phyloP scores from a whole-genome alignment of 2,888 invertebrate species.

The Drosophila formosana region DNA sequence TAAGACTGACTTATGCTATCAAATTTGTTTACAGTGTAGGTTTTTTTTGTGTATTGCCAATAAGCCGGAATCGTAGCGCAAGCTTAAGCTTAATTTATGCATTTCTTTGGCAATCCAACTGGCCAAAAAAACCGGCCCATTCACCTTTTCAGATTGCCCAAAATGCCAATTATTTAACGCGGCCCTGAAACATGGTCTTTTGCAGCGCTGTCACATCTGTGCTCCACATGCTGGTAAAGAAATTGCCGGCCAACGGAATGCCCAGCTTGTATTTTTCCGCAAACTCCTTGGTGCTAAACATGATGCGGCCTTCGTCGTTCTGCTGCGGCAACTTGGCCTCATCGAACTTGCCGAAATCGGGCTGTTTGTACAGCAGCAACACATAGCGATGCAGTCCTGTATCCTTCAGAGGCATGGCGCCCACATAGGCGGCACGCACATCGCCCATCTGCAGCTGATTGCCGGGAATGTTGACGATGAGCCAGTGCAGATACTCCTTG shows the following conservation, averaged over 20 bases:
- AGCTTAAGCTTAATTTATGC: conserved; percentile 49
- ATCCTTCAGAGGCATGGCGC: conserved; percentile 91
- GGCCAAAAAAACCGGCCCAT: conserved; percentile 44
- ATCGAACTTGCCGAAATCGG: conserved; percentile 86
- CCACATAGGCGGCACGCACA: conserved; percentile 90
- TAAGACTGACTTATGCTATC: conserved; percentile 2
- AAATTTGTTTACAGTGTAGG: conserved; percentile 42
- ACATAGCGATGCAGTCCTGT: conserved; percentile 92
- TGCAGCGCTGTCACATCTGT: conserved; percentile 83
- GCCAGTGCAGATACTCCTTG: conserved; percentile 96
- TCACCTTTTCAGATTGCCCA: conserved; percentile 22
- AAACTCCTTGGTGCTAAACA: conserved; percentile 89
- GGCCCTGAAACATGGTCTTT: conserved; percentile 63
- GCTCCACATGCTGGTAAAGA: conserved; percentile 74
- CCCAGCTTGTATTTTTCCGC: conserved; percentile 92
- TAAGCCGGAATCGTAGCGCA: conserved; percentile 26
- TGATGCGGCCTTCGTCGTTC: conserved; percentile 85
- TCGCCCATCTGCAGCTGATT: conserved; percentile 89
- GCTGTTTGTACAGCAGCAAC: conserved; percentile 90
- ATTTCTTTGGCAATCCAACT: conserved; percentile 53
- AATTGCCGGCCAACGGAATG: conserved; percentile 82
- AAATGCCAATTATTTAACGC: conserved; percentile 6
- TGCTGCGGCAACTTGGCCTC: conserved; percentile 83
- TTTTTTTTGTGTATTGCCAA: conserved; percentile 14
- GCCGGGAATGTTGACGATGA: conserved; percentile 94